Percentiles rank a stretch among this genome's conserved stretches.
These are phyloP conservation scores for Sibirionetta formosa DNA, from an alignment of 2,797 vertebrate genomes.

Conservation along the genomic window DNA sequence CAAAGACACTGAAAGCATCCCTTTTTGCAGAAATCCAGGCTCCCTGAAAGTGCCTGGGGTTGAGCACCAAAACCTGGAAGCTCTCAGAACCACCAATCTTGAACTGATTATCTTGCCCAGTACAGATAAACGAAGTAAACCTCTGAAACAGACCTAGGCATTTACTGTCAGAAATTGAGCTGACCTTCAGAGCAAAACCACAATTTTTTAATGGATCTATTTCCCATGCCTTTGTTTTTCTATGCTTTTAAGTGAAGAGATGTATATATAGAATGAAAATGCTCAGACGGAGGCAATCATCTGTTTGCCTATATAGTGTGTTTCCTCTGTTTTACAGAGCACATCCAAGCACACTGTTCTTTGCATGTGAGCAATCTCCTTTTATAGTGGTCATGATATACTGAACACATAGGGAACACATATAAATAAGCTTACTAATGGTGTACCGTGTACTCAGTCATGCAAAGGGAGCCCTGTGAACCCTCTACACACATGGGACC, in stretches of 20 bases:
- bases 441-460: constrained; percentile 30
- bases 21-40: background rate
- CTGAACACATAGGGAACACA: background rate
- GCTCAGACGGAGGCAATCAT: rapidly evolving
- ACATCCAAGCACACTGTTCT: constrained; percentile 25
- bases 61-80: background rate
- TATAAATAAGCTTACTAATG: constrained; percentile 36
- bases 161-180: background rate
- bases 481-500: background rate
- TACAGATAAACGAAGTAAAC: background rate
- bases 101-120: background rate
- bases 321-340: background rate
- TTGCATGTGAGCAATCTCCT: background rate
- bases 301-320: background rate
- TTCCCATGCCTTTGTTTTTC: background rate
- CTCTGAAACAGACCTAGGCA: background rate
- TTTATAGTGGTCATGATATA: background rate
- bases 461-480: constrained; percentile 21
- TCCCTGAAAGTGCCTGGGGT: background rate
- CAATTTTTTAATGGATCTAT: background rate
- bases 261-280: constrained; percentile 1
- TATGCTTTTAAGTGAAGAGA: background rate
- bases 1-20: background rate
- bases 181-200: background rate
- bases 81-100: background rate